Evolutionary conservation across 2,113 vertebrate genomes (phyloP), one percentile per base, ranked within the genome.

Genomic region (Nothobranchius kuhntae): DNA sequence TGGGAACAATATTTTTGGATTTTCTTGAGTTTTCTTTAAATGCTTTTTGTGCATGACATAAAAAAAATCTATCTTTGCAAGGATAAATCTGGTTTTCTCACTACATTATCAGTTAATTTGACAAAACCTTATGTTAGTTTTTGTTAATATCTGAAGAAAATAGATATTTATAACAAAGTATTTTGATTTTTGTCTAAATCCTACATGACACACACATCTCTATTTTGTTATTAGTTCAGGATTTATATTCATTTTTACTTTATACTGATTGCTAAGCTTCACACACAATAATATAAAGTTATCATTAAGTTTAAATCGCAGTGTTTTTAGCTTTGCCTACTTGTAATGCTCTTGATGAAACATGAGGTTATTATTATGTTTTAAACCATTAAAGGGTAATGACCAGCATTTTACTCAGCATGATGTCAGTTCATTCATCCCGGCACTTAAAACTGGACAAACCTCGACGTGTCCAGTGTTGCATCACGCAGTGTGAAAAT

Each of bases 371-470:
- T 21, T 35, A 52, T 26, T 51, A 71, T 56, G 30, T 30, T 30
- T 3, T 30, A 30, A 75, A 54, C 54, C 50, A 77, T 71, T 76
- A 55, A 74, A 71, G 68, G 63, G 65, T 87, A 89, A 90, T 86
- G 84, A 86, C 81, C 84, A 86, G 88, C 89, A 95, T 93, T 87
- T 88, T 64, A 75, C 67, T 84, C 71, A 77, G 83, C 81, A 93
- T 92, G 80, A 86, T 94, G 95, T 95, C 93, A 94, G 94, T 92
- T 95, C 89, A 92, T 92, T 95, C 89, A 92, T 55, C 88, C 93
- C 95, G 95, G 94, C 95, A 97, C 95, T 95, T 96, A 89, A 51
- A 92, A 94, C 93, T 94, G 94, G 94, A 95, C 94, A 95, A 93
- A 94, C 93, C 92, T 94, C 91, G 93, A 17, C 76, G 90, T 91